phyloP scores from a whole-genome alignment of 92 coral and sea anemone species.

The Isaurus tuberculatus region DNA sequence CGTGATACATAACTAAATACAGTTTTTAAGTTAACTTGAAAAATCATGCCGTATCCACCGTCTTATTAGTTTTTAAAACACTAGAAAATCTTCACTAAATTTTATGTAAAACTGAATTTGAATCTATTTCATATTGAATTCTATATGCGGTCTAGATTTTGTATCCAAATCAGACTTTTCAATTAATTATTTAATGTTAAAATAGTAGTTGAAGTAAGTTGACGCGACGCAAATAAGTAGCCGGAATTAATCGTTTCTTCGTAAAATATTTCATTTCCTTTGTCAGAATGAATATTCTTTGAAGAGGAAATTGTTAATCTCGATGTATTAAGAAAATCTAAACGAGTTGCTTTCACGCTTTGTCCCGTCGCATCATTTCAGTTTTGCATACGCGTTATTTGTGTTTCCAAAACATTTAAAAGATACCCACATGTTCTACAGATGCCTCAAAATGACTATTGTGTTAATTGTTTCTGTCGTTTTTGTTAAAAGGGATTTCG shows the following conservation, averaged over 20 bases:
- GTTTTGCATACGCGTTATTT: neutral
- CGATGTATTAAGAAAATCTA: neutral
- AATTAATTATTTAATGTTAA: neutral
- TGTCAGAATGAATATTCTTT: neutral
- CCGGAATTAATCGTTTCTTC: slow-evolving; percentile 15
- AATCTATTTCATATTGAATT: neutral
- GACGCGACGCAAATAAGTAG: neutral
- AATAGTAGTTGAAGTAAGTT: neutral
- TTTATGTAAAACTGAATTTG: neutral
- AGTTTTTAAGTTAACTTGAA: neutral
- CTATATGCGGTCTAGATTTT: neutral
- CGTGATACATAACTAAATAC: too few species aligned
- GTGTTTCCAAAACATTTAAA: neutral
- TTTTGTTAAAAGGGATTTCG: slow-evolving; percentile 6
- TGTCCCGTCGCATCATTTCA: neutral
- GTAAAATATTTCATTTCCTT: slow-evolving; percentile 12
- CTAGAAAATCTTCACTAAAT: neutral
- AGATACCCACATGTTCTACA: neutral
- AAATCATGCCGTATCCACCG: neutral
- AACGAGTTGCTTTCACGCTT: slow-evolving; percentile 9
- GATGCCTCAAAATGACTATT: slow-evolving; percentile 10
- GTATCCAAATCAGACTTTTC: neutral
- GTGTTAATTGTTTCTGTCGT: neutral
- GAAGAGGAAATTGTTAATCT: slow-evolving; percentile 21
- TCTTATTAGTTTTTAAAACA: neutral